Base-by-base conservation (phyloP, 1,140 invertebrate species). In the Megathymus violae region DNA sequence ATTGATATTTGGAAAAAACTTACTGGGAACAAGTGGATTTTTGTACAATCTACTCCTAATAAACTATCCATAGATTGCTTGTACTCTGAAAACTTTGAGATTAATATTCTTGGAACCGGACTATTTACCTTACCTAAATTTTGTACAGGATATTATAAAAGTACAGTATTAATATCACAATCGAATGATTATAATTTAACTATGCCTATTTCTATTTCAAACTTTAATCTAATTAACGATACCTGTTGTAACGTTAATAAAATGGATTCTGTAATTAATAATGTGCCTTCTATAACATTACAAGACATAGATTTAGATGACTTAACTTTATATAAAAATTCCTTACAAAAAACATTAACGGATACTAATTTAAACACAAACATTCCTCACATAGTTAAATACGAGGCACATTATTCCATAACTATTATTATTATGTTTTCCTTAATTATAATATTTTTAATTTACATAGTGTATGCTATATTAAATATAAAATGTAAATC, bases 11-110 rank as follows among this genome's bases (percentile, higher is more conserved):
- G 50, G 50, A 52, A 63, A 40, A 15, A 15, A 15, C 27, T 62
- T 9, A 43, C 7, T 4, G 50, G 61, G 7, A 64, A 65, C 13
- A 65, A 7, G n/a, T 65, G 63, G 54, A 56, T 56, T 6, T 64
- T 27, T 56, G 34, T 64, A 2, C 51, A 64, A 40, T 48, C 34
- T 1, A 34, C 17, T 25, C 13, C 19, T 4, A 47, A 27, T 2
- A 63, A 63, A 47, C 11, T 63, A 0, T 27, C 31, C 11, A 25
- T 56, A 14, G 43, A 54, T 16, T 63, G 50, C 13, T 5, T 38
- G 7, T 9, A 50, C 3, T 50, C 25, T 31, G 31, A 50, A 7
- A 16, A 6, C 4, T 13, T 16, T 16, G 47, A 50, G 16, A 16
- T 9, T 0, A 50, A 34, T 13, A 48, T 48, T 14, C 14, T 13